Base-by-base conservation (phyloP, 2,113 vertebrate species). In the Orthonyx spaldingii region DNA sequence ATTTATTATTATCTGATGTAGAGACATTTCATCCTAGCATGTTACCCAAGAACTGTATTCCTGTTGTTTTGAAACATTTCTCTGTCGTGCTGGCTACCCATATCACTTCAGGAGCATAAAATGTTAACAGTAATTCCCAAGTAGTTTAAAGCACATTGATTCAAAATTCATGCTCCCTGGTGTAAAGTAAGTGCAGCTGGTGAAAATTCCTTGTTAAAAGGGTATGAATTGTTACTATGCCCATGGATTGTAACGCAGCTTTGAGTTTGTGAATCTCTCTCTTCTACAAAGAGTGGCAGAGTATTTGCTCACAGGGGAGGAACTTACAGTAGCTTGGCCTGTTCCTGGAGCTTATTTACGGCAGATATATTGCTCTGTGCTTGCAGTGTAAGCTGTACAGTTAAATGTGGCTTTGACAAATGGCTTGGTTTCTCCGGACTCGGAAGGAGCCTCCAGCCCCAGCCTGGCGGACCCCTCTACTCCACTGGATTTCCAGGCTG, bases 401-500 rank as follows among this genome's bases (percentile, higher is more conserved):
- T 76, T 77, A 57, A 95, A 52, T 46, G 52, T 18, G 27, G 63
- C 68, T 94, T 64, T 94, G 95, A 97, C 90, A 87, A 96, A 96
- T 95, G 82, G 53, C 72, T 89, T 10, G 27, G 35, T 74, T 32
- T 57, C 9, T 92, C 82, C 6, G 37, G 91, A 75, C 92, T 91
- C 61, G 3, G 78, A 87, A 93, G 87, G 87, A 97, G 76, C 93
- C 74, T 93, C 92, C 85, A 94, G 78, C 94, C 90, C 60, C 97
- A 90, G 97, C 91, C 70, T 76, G 92, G 72, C 5, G 12, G 77
- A 94, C 75, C 87, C 14, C 46, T 97, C 42, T 59, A 53, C 95
- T 97, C 82, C 15, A 16, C 80, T 91, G 94, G 95, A 95, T 97
- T 89, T 93, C 88, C 78, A 97, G 61, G 59, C 90, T 94, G 95